These are phyloP conservation scores for Melipona quadrifasciata DNA, from an alignment of 1,140 invertebrate genomes.

Conservation along the genomic window DNA sequence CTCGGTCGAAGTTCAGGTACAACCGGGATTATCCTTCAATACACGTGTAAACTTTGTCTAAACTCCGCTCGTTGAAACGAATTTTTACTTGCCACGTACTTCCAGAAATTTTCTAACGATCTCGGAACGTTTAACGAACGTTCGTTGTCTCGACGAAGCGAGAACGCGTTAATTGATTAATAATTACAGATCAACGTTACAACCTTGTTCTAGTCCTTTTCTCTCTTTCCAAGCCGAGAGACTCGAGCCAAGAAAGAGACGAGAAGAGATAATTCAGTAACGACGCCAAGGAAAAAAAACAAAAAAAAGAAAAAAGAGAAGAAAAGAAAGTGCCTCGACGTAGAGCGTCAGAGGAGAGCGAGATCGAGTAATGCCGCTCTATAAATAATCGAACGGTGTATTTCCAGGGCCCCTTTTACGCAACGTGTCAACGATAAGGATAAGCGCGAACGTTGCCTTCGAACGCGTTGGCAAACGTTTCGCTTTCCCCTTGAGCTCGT, in stretches of 20 bases:
- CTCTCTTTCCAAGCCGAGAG: background rate
- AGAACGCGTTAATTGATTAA: too few species aligned
- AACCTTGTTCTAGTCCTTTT: too few species aligned
- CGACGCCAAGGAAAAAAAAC: background rate
- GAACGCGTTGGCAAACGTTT: conserved; percentile 31
- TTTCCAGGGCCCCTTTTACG: conserved; percentile 69
- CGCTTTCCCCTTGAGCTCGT: background rate
- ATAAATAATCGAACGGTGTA: conserved; percentile 71
- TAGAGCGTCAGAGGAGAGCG: background rate
- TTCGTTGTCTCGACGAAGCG: too few species aligned
- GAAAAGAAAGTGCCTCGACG: background rate
- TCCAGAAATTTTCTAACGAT: too few species aligned
- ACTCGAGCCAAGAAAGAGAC: background rate
- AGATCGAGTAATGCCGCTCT: conserved; percentile 55
- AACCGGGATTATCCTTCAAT: too few species aligned
- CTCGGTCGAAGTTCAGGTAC: too few species aligned
- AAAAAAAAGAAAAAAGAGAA: background rate
- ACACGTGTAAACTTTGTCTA: too few species aligned
- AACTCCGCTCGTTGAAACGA: too few species aligned
- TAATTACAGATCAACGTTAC: too few species aligned
- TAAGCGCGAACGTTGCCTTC: conserved; percentile 63
- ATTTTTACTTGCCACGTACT: too few species aligned
- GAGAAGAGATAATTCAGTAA: background rate
- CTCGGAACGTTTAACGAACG: too few species aligned
- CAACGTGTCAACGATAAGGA: conserved; percentile 69